These are phyloP conservation scores for Cygnus atratus DNA, from an alignment of 2,113 vertebrate genomes.

Conservation along the genomic window DNA sequence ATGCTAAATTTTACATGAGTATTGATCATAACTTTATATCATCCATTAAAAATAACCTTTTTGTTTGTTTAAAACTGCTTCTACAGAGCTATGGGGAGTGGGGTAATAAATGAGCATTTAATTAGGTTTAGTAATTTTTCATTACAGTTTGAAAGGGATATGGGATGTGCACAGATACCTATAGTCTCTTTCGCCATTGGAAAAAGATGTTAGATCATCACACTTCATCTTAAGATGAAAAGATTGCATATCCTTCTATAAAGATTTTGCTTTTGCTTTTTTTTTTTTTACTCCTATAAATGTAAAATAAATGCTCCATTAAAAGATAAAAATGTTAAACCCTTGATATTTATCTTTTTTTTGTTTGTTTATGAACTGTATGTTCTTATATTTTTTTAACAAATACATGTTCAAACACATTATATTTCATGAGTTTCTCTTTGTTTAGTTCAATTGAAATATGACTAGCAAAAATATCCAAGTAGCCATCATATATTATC, in stretches of 20 bases:
- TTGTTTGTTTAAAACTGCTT: constrained; percentile 38
- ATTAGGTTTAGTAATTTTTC: constrained; percentile 33
- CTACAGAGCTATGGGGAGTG: neutral
- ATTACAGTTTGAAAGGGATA: neutral
- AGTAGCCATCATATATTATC: neutral
- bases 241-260: neutral
- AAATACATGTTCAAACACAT: neutral
- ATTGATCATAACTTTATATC: constrained; percentile 70
- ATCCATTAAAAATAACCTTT: constrained; percentile 56
- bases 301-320: neutral
- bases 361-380: constrained; percentile 15
- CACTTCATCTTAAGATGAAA: neutral
- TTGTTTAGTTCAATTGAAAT: neutral
- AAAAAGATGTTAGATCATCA: neutral
- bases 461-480: neutral
- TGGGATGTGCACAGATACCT: neutral
- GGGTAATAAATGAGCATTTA: neutral
- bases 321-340: neutral
- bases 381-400: constrained; percentile 16
- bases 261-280: neutral
- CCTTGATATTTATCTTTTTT: constrained; percentile 4
- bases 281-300: neutral
- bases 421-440: neutral
- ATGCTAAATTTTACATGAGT: constrained; percentile 70
- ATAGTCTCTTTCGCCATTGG: neutral